A percentile compares a stretch with the other conserved stretches of the same genome.
Conservation (phyloP, 2,797 vertebrate genomes). For the Alcedo quadribrachys region DNA sequence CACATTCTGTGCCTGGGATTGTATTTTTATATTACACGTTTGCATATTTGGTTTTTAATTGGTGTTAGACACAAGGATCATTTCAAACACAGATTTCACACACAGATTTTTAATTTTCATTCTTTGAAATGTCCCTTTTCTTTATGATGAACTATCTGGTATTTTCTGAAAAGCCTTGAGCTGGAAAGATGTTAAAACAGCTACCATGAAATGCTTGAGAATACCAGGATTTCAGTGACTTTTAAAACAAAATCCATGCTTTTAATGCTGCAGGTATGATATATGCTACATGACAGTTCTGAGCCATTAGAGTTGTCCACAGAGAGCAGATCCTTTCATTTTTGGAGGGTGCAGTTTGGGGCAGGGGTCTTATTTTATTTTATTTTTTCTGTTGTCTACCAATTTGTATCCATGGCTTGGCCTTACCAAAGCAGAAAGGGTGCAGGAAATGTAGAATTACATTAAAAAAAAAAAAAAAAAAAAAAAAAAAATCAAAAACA, state of each 20-base stretch:
- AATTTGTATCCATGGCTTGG: constrained; percentile 79
- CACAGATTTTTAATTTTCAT: constrained; percentile 68
- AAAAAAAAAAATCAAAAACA: not conserved
- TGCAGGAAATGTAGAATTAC: constrained; percentile 71
- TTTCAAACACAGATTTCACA: constrained; percentile 67
- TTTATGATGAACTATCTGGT: constrained; percentile 58
- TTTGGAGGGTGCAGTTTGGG: constrained; percentile 57
- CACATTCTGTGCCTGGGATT: constrained; percentile 76
- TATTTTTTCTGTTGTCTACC: constrained; percentile 65
- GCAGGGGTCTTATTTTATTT: constrained; percentile 28
- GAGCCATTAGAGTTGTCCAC: constrained; percentile 46
- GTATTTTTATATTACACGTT: constrained; percentile 81
- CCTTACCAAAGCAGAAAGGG: constrained; percentile 83
- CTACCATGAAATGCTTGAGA: constrained; percentile 20
- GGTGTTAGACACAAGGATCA: constrained; percentile 68
- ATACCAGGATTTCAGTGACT: constrained; percentile 50
- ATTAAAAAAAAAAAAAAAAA: not conserved
- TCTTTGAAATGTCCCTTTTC: constrained; percentile 63
- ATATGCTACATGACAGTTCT: constrained; percentile 54
- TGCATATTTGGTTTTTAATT: constrained; percentile 79
- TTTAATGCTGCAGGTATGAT: constrained; percentile 65
- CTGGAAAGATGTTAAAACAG: constrained; percentile 27
- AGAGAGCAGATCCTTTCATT: constrained; percentile 44
- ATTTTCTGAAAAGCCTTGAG: constrained; percentile 53
- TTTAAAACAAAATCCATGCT: constrained; percentile 22